Base-by-base conservation (phyloP, 1,140 invertebrate species). In the Atta cephalotes region DNA sequence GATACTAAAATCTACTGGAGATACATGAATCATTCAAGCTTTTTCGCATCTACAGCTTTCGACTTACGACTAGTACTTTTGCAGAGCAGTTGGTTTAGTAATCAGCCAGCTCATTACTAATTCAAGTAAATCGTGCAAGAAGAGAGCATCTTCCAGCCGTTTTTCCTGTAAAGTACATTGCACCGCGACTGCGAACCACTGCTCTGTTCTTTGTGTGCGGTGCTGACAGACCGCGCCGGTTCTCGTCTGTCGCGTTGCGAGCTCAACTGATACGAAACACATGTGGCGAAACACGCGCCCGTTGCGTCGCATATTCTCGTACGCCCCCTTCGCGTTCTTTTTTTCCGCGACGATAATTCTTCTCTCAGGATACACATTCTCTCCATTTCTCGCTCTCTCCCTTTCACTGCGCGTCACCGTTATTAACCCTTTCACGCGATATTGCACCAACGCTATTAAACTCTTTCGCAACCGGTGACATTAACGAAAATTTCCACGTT, bases 261-360 rank as follows among this genome's bases (percentile, higher is more conserved):
- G 39, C 68, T 74, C 39, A 76, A 62, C 80, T 84, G 70, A 84
- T 84, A 84, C 80, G 80, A 84, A 84, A 84, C 80, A 82, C 80
- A 63, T 76, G 80, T 84, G 80, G 70, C 45, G 25, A 76, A 84
- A 76, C 80, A 84, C 70, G 58, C 56, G 70, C 70, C 25, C 80
- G 56, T 51, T 62, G 39, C 66, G 53, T 71, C 35, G 70, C 60
- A 66, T n/a, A 76, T 49, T 79, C 60, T 16, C 60, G 18, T 65
- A 81, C 79, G 79, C 79, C 79, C 79, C 79, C 79, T 71, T 35
- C 77, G 65, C 21, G 5, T 35, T 35, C 58, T 71, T 76, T 63
- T 39, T 84, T 49, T 60, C n/a, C n/a, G 39, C 56, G 39, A 62
- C 56, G 56, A 84, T 84, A 76, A 82, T 84, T 84, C 56, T 63